A percentile compares a stretch with the other conserved stretches of the same genome.
These are phyloP conservation scores for Exephanes ischioxanthus DNA, from an alignment of 2,888 invertebrate species.

Conservation along the genomic window DNA sequence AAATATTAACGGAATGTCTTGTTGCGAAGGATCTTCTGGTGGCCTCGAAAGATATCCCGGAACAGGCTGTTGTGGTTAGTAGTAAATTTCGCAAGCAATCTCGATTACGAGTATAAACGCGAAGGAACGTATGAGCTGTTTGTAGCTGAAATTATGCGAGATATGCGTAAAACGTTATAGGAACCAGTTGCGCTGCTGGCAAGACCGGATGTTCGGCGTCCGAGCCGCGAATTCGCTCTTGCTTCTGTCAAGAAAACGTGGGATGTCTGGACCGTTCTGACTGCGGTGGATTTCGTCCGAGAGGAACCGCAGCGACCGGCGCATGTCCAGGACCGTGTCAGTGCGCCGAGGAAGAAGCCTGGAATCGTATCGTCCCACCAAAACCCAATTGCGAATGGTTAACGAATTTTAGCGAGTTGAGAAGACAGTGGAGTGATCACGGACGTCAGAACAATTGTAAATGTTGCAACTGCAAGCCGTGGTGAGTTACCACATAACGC, in stretches of 20 bases:
- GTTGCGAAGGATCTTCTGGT: slow-evolving; percentile 67
- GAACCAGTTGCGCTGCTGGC: slow-evolving; percentile 67
- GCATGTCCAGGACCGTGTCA: slow-evolving; percentile 77
- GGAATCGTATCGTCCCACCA: slow-evolving; percentile 79
- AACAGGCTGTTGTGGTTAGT: slow-evolving; percentile 76
- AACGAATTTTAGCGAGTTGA: slow-evolving; percentile 78
- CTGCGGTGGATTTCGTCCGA: slow-evolving; percentile 73
- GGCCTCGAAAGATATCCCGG: slow-evolving; percentile 67
- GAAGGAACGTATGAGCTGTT: not conserved
- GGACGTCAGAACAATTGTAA: slow-evolving; percentile 76
- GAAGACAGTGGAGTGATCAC: slow-evolving; percentile 81
- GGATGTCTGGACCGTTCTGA: slow-evolving; percentile 71
- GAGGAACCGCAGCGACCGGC: slow-evolving; percentile 72
- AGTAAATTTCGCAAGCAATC: not conserved
- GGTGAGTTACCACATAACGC: slow-evolving; percentile 65
- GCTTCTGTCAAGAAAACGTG: slow-evolving; percentile 74
- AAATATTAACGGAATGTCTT: slow-evolving; percentile 72
- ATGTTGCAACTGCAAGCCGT: slow-evolving; percentile 77
- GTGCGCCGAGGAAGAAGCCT: slow-evolving; percentile 79
- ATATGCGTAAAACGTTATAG: slow-evolving; percentile 58
- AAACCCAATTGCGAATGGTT: slow-evolving; percentile 79
- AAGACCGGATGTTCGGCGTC: slow-evolving; percentile 63
- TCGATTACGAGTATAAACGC: not conserved
- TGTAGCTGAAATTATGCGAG: not conserved
- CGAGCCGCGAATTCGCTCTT: slow-evolving; percentile 71